Percentiles rank a stretch among this genome's conserved stretches.
Conservation (phyloP, 1,140 invertebrate species). For the Zophobas atratus region DNA sequence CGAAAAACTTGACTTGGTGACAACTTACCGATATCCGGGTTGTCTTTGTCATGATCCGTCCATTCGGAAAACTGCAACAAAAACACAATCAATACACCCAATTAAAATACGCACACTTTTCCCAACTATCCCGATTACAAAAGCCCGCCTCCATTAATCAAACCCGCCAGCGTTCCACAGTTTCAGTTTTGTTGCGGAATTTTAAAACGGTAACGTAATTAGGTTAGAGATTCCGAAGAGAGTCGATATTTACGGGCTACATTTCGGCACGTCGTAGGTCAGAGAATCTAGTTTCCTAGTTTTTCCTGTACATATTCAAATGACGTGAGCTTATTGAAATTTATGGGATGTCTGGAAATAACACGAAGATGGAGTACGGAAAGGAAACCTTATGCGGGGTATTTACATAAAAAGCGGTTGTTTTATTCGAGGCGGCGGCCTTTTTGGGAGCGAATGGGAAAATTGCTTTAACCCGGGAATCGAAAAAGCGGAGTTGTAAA, state of each 20-base stretch:
- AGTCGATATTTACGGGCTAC: conserved; percentile 33
- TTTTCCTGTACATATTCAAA: conserved; percentile 33
- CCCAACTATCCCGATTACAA: no score
- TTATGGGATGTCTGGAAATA: conserved; percentile 30
- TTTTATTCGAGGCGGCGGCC: background rate
- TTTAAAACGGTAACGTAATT: conserved; percentile 24
- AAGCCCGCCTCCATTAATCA: conserved; percentile 12
- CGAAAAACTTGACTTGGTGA: background rate
- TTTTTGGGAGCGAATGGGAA: background rate
- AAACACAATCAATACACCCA: conserved; percentile 33
- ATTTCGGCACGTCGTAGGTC: conserved; percentile 7
- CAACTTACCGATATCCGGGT: conserved; percentile 67
- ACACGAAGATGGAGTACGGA: conserved; percentile 7
- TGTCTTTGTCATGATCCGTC: conserved; percentile 69
- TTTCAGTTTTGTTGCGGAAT: conserved; percentile 35
- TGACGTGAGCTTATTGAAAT: conserved; percentile 26
- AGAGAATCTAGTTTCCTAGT: conserved; percentile 25
- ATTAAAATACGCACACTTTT: no score
- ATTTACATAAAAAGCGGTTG: conserved; percentile 21
- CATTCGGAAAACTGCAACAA: conserved; percentile 69
- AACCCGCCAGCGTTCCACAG: background rate
- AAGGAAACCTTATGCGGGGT: conserved; percentile 5
- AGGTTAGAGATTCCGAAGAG: background rate
- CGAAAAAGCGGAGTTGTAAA: no score
- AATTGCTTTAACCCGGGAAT: background rate